Percentiles rank a stretch among this genome's conserved stretches.
Evolutionary conservation across 2,113 vertebrate species (phyloP).

Genomic region (Hypocryptadius cinnamomeus): DNA sequence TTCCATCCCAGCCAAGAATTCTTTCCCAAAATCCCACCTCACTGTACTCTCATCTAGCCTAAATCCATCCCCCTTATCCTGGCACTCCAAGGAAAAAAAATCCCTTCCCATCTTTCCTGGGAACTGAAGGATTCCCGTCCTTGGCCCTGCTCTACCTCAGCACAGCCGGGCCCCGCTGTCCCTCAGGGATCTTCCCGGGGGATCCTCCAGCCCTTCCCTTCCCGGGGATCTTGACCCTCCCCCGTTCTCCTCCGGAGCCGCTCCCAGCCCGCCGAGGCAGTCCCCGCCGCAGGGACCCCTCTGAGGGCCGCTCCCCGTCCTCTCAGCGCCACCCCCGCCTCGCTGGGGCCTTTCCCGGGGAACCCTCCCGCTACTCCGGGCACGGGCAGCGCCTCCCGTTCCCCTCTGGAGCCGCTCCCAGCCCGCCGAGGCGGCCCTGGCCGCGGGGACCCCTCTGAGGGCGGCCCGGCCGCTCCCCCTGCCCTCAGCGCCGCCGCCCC

Average conservation of each 20-base stretch:
- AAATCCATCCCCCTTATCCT: rapidly evolving
- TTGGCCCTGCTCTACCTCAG: not conserved
- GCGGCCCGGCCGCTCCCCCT: not conserved
- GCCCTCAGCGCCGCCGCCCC: not conserved
- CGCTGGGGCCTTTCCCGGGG: too few species aligned
- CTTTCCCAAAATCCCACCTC: not conserved
- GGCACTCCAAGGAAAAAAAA: not conserved
- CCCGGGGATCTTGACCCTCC: not conserved
- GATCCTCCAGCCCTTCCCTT: not conserved
- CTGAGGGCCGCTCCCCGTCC: not conserved
- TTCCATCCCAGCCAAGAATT: not conserved
- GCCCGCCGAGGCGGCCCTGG: not conserved
- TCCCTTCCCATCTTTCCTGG: not conserved
- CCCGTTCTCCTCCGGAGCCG: not conserved
- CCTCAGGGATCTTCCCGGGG: not conserved
- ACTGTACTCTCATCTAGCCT: too few species aligned
- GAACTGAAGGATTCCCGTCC: not conserved
- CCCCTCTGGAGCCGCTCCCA: not conserved
- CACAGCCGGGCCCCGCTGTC: not conserved
- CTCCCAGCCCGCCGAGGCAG: not conserved
- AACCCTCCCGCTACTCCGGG: not conserved
- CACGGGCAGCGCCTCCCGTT: not conserved
- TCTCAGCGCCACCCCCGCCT: not conserved
- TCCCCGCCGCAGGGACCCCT: too few species aligned
- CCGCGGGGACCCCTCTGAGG: not conserved